A percentile compares a stretch with the other conserved stretches of the same genome.
These are phyloP conservation scores for Helarctos malayanus DNA, from an alignment of 2,797 vertebrate genomes.

Conservation along the genomic window DNA sequence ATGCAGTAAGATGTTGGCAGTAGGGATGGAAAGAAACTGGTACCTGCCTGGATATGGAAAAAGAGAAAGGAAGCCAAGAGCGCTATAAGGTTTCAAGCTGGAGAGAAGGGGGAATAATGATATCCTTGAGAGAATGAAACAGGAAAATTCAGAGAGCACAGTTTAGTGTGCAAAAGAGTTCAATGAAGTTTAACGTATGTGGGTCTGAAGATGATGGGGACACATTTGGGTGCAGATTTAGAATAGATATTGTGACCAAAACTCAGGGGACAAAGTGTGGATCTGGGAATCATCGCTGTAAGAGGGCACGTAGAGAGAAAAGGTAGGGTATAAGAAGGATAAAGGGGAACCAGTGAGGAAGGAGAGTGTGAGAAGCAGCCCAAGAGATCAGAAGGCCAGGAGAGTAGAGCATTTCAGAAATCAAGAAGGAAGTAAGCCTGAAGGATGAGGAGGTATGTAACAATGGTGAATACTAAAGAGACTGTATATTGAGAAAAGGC, in stretches of 20 bases:
- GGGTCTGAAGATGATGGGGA: neutral
- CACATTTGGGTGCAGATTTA: neutral
- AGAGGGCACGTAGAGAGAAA: neutral
- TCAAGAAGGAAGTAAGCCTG: neutral
- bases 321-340: neutral
- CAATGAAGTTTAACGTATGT: neutral
- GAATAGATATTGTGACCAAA: neutral
- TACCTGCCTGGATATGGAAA: neutral
- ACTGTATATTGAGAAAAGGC: neutral
- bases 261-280: neutral
- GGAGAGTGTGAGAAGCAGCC: neutral
- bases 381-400: neutral
- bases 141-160: neutral
- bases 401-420: neutral
- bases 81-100: conserved; percentile 24
- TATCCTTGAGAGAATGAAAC: neutral
- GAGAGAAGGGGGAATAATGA: neutral
- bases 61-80: conserved; percentile 51
- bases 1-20: conserved; percentile 27
- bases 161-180: neutral
- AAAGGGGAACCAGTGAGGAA: neutral
- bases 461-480: neutral
- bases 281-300: neutral
- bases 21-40: conserved; percentile 58
- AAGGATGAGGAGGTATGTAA: neutral